phyloP scores from a whole-genome alignment of 2,888 invertebrate species.

The Machimus rusticus region DNA sequence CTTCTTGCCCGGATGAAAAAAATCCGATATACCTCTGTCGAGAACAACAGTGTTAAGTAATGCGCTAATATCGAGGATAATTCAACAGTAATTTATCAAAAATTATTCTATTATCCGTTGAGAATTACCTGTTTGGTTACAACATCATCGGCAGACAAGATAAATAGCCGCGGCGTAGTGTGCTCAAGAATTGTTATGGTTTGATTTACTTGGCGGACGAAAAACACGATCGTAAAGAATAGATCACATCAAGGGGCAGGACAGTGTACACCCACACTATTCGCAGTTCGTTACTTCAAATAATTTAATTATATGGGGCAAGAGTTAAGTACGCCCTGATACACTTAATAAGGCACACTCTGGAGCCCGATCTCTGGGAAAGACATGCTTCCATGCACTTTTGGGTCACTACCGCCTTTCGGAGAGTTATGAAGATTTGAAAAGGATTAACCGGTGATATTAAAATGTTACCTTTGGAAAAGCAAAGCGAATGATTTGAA shows the following conservation, averaged over 20 bases:
- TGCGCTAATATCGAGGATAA: neutral
- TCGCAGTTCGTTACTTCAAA: neutral
- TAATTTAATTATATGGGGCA: neutral
- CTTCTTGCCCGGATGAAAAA: neutral
- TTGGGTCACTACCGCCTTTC: neutral
- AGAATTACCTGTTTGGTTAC: neutral
- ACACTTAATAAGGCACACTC: neutral
- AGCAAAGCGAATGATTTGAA: neutral
- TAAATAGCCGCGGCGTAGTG: neutral
- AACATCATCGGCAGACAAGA: neutral
- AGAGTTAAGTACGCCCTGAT: neutral
- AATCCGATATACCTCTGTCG: neutral
- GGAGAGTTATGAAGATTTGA: neutral
- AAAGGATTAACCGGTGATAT: neutral
- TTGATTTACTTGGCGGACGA: neutral
- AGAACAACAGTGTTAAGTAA: neutral
- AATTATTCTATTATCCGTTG: neutral
- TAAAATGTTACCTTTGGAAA: neutral
- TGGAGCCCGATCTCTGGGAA: neutral
- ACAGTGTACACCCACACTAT: neutral
- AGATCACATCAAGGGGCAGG: neutral
- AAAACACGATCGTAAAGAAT: neutral
- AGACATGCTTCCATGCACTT: neutral
- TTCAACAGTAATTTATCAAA: neutral
- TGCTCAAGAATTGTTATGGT: neutral